Evolutionary conservation across 1,140 invertebrate species (phyloP).

Genomic region (Zaprionus nigranus): DNA sequence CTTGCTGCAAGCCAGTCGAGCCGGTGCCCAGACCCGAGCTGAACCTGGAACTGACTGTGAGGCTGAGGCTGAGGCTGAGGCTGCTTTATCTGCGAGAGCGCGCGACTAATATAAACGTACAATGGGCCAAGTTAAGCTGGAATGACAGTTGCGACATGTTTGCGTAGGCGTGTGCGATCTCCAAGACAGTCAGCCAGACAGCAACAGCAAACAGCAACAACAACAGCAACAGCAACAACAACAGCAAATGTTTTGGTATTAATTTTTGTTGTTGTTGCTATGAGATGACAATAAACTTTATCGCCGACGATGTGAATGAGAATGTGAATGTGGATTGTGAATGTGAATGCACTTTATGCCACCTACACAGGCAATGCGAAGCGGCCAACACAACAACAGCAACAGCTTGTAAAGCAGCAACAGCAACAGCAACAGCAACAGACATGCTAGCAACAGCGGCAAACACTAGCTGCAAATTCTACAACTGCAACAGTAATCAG

Average conservation of each 20-base stretch:
- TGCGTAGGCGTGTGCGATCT: slow-evolving; percentile 83
- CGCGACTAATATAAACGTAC: slow-evolving; percentile 83
- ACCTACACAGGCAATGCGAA: slow-evolving; percentile 60
- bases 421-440: slow-evolving; percentile 27
- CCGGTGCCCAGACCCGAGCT: slow-evolving; percentile 7
- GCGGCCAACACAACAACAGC: slow-evolving; percentile 20
- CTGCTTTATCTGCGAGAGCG: slow-evolving; percentile 57
- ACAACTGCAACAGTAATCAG: too few species aligned
- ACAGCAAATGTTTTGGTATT: slow-evolving; percentile 18
- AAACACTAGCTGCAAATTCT: background rate
- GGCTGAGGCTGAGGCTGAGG: background rate
- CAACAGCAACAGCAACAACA: slow-evolving; percentile 41
- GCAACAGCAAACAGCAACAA: slow-evolving; percentile 43
- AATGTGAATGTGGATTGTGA: slow-evolving; percentile 69
- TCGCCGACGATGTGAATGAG: slow-evolving; percentile 75
- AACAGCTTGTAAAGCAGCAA: slow-evolving; percentile 21
- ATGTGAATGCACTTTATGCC: slow-evolving; percentile 83
- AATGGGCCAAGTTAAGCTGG: slow-evolving; percentile 83
- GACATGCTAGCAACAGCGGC: background rate
- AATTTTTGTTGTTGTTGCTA: slow-evolving; percentile 6
- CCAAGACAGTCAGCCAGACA: slow-evolving; percentile 56
- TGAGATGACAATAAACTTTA: slow-evolving; percentile 81
- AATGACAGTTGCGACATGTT: slow-evolving; percentile 84
- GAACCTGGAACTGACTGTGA: slow-evolving; percentile 1
- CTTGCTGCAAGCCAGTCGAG: slow-evolving; percentile 9